Conservation (phyloP, 2,888 invertebrate species). For the Mesoligia furuncula region DNA sequence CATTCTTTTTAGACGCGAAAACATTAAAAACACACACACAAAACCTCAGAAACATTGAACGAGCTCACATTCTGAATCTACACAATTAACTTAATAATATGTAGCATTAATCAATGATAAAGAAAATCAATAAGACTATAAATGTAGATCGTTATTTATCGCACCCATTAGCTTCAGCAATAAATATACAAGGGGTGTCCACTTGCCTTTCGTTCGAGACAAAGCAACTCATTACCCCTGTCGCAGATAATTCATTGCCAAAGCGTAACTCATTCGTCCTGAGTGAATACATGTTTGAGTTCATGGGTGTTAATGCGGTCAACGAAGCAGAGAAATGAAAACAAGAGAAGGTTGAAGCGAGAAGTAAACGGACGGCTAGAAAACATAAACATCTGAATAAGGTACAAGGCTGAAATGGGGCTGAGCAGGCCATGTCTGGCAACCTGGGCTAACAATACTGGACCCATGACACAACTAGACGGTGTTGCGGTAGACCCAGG, state of each 20-base stretch:
- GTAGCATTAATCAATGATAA: conserved; percentile 4
- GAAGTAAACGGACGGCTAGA: background rate
- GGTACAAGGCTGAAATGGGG: background rate
- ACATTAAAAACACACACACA: too few species aligned
- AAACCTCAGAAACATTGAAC: too few species aligned
- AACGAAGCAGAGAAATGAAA: background rate
- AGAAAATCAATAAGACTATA: conserved; percentile 13
- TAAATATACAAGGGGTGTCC: conserved; percentile 32
- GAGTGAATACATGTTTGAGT: background rate
- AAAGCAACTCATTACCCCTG: conserved; percentile 16
- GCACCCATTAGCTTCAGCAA: conserved; percentile 23
- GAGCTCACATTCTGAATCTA: background rate
- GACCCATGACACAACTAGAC: background rate
- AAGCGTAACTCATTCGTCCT: conserved; percentile 27
- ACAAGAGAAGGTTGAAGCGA: background rate
- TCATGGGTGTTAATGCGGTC: background rate
- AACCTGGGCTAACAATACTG: background rate
- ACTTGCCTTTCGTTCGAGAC: conserved; percentile 15
- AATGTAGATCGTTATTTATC: conserved; percentile 6
- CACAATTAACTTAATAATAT: background rate
- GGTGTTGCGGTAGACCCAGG: background rate
- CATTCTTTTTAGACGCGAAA: background rate
- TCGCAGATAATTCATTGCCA: conserved; percentile 28
- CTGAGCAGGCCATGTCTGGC: background rate
- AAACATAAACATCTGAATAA: background rate